A percentile compares a stretch with the other conserved stretches of the same genome.
These are phyloP conservation scores for Papilio machaon DNA, from an alignment of 1,140 invertebrate species.

Conservation along the genomic window DNA sequence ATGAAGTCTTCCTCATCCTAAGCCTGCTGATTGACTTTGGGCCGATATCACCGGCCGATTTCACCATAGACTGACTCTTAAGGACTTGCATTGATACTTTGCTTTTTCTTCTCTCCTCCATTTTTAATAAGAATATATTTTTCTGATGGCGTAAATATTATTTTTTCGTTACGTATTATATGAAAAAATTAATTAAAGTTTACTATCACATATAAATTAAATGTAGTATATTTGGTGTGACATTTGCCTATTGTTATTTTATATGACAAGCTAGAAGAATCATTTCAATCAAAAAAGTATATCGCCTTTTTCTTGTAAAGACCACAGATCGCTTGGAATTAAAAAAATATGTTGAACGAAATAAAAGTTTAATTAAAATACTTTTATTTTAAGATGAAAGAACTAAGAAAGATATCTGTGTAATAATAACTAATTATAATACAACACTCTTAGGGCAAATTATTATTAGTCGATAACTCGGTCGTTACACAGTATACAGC, in stretches of 20 bases:
- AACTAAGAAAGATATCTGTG: background rate
- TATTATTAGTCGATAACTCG: too few species aligned
- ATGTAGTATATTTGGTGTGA: background rate
- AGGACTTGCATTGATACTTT: conserved; percentile 53
- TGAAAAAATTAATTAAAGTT: background rate
- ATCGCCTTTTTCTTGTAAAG: background rate
- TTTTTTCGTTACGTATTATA: background rate
- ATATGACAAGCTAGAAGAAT: conserved; percentile 8
- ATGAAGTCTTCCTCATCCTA: conserved; percentile 60
- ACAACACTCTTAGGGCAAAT: background rate
- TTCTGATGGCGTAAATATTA: background rate
- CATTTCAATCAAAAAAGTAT: background rate
- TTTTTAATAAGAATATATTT: conserved; percentile 34
- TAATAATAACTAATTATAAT: background rate
- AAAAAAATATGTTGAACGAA: too few species aligned
- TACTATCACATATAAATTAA: background rate
- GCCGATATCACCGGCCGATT: conserved; percentile 47
- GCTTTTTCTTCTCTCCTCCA: conserved; percentile 59
- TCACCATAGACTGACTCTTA: conserved; percentile 49
- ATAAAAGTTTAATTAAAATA: too few species aligned
- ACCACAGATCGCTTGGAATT: background rate
- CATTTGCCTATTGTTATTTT: background rate
- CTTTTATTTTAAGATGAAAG: background rate
- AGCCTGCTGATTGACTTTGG: conserved; percentile 61
- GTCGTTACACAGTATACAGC: too few species aligned